Base-by-base conservation (phyloP, 2,888 invertebrate species). In the Lissocephala sabroskyi region DNA sequence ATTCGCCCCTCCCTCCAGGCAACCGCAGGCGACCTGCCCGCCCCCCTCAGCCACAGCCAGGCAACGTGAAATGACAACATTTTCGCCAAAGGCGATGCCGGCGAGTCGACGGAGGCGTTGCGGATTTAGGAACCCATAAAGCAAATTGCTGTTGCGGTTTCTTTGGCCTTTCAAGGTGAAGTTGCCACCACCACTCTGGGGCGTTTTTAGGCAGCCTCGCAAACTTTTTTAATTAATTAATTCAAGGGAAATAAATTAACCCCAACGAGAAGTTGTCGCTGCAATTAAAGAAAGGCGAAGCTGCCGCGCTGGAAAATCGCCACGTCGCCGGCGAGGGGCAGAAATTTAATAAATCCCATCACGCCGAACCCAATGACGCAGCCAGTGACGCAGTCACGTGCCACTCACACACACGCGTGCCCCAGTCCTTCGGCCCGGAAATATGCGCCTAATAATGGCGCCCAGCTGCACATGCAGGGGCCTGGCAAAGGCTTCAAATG, bases 181-280 rank as follows among this genome's bases (percentile, higher is more conserved):
- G 36, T 53, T 52, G 54, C 62, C 3, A 23, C 3, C 4, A 5
- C 23, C 7, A 43, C 51, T 55, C 60, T 52, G 14, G 11, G n/a
- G 16, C 37, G 49, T 44, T n/a, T n/a, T n/a, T n/a, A n/a, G n/a
- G n/a, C n/a, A 49, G 37, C 53, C 63, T 57, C 48, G 52, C 49
- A 62, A 68, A 68, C 49, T 76, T 68, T 68, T 68, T 67, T 76
- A 68, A 68, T 68, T 68, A 68, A 68, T 68, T 76, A 67, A 19
- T 37, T 10, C 37, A 37, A 30, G n/a, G n/a, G 9, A n/a, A 7
- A 35, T 6, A 35, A 16, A 35, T 9, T 13, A 17, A 6, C 7
- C 7, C 61, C 41, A 48, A 61, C 52, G 48, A 40, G 55, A 68
- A 76, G 65, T 68, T 73, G n/a, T n/a, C n/a, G 56, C 45, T 52